Conservation (phyloP, 2,888 invertebrate genomes). For the Pteria penguin region DNA sequence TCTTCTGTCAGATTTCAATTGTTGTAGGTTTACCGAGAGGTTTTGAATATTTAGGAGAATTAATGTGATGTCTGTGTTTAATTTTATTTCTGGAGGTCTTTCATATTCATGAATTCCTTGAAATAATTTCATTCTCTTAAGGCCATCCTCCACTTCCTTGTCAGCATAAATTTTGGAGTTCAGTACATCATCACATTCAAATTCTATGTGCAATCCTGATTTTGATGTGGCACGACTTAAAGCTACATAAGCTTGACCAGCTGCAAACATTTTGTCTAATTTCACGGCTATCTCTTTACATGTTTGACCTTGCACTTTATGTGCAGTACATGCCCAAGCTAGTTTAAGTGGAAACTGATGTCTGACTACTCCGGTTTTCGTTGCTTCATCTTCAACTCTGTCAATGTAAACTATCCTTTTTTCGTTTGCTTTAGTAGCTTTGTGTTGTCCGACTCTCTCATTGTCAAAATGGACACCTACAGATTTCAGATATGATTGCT, state of each 20-base stretch:
- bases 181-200: background rate
- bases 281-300: slow-evolving; percentile 26
- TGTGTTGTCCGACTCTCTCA: slow-evolving; percentile 9
- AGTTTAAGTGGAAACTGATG: slow-evolving; percentile 29
- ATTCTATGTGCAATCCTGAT: slow-evolving; percentile 6
- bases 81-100: background rate
- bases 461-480: slow-evolving; percentile 14
- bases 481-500: background rate
- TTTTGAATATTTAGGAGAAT: background rate
- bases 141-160: background rate
- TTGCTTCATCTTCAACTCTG: slow-evolving; percentile 20
- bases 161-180: slow-evolving; percentile 3
- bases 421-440: background rate
- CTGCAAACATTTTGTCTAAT: slow-evolving; percentile 18
- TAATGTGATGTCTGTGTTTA: background rate
- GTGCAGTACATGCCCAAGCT: slow-evolving; percentile 38
- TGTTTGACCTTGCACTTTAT: slow-evolving; percentile 35
- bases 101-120: too few species aligned
- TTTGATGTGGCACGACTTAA: slow-evolving; percentile 3
- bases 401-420: slow-evolving; percentile 10
- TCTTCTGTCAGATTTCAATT: background rate
- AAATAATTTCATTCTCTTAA: background rate
- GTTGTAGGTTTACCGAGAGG: background rate
- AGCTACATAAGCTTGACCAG: slow-evolving; percentile 27
- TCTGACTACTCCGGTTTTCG: background rate